Percentiles rank a stretch among this genome's conserved stretches.
Conservation (phyloP, 2,888 invertebrate species). For the Timandra comae region DNA sequence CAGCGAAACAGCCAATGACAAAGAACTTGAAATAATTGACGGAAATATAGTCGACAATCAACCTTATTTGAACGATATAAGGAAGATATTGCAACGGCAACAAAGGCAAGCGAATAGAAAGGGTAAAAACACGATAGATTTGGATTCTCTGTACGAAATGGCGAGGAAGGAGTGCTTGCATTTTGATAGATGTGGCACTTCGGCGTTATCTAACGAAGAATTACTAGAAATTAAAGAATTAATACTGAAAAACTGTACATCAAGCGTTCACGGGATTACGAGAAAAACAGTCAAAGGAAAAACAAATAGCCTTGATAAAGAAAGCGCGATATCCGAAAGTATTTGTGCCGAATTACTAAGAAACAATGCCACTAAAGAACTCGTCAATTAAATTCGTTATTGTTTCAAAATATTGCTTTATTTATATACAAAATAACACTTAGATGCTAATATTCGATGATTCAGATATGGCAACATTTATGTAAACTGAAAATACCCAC, state of each 20-base stretch:
- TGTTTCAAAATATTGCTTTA: no score
- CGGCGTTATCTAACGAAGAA: constrained; percentile 46
- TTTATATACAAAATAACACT: no score
- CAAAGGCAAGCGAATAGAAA: constrained; percentile 30
- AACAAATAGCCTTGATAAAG: no score
- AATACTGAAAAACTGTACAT: constrained; percentile 42
- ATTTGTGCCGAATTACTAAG: constrained; percentile 39
- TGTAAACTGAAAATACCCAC: no score
- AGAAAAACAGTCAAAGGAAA: constrained; percentile 41
- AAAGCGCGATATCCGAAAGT: constrained; percentile 36
- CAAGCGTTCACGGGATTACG: constrained; percentile 48
- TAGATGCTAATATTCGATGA: no score
- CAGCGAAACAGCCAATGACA: no score
- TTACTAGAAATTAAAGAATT: constrained; percentile 52
- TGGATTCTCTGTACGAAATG: constrained; percentile 51
- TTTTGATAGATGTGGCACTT: constrained; percentile 32
- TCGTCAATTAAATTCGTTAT: no score
- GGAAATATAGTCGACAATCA: constrained; percentile 48
- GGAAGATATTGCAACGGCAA: constrained; percentile 42
- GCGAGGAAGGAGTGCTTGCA: constrained; percentile 39
- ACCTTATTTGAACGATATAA: constrained; percentile 54
- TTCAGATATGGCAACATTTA: no score
- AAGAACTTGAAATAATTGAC: constrained; percentile 63
- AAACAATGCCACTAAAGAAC: no score
- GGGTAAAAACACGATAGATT: constrained; percentile 37